phyloP scores from a whole-genome alignment of 2,113 vertebrate species.

The Toxotes chatareus region DNA sequence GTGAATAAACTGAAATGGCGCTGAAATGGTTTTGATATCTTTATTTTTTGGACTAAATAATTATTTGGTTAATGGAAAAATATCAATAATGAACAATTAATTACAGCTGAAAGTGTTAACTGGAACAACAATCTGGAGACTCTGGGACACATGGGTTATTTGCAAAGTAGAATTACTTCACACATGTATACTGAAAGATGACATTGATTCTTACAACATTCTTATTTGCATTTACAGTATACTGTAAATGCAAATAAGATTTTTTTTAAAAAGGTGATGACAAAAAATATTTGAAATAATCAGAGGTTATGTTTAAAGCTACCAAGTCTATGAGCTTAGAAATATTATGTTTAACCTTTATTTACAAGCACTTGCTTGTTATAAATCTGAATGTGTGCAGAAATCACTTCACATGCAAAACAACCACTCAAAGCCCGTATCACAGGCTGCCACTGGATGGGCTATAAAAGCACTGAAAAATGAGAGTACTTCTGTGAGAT shows the following conservation, averaged over 20 bases:
- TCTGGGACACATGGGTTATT: not conserved
- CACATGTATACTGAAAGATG: not conserved
- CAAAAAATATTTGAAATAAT: slow-evolving; percentile 2
- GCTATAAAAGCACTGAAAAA: not conserved
- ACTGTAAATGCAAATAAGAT: not conserved
- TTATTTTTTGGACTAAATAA: not conserved
- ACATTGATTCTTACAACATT: not conserved
- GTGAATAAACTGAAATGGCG: not conserved
- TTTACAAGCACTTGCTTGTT: slow-evolving; percentile 5
- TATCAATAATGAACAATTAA: not conserved
- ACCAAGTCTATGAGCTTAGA: not conserved
- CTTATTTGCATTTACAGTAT: too few relatives aligned
- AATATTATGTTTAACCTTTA: not conserved
- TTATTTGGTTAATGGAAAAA: not conserved
- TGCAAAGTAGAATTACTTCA: not conserved
- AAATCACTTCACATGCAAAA: not conserved
- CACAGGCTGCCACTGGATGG: not conserved
- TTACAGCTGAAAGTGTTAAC: slow-evolving; percentile 2
- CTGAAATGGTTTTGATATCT: not conserved
- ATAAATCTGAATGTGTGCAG: not conserved
- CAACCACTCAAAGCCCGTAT: not conserved
- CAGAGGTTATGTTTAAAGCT: not conserved
- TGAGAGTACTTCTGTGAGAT: slow-evolving; percentile 23
- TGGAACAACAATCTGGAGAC: not conserved
- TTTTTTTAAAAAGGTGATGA: not conserved